phyloP scores from a whole-genome alignment of 2,113 vertebrate species.

The Elanus axillaris region DNA sequence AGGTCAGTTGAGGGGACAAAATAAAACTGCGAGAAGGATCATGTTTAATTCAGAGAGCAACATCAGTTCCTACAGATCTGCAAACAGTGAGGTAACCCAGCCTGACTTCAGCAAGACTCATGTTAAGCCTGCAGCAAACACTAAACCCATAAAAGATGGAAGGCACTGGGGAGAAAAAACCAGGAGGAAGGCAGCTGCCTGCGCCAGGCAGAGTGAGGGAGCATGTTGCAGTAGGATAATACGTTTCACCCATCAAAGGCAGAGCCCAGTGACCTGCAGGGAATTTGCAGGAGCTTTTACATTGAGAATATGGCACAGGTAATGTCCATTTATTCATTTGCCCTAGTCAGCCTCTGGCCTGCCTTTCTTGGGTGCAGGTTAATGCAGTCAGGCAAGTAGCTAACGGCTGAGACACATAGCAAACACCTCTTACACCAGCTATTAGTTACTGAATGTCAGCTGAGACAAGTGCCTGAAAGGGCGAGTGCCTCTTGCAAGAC shows the following conservation, averaged over 20 bases:
- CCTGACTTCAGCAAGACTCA: background rate
- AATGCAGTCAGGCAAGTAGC: background rate
- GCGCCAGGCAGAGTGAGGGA: background rate
- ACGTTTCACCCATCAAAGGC: background rate
- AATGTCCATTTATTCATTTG: background rate
- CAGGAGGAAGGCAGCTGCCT: background rate
- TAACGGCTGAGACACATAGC: background rate
- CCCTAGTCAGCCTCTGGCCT: background rate
- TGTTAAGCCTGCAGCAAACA: background rate
- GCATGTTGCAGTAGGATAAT: background rate
- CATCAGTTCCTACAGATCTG: background rate
- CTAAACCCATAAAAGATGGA: background rate
- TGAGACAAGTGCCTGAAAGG: background rate
- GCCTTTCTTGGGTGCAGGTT: background rate
- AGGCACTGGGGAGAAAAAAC: background rate
- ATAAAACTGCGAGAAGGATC: background rate
- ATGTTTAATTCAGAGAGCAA: background rate
- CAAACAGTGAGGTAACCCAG: background rate
- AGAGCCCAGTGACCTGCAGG: background rate
- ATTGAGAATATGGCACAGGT: background rate
- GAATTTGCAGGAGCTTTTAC: background rate
- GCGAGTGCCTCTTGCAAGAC: background rate
- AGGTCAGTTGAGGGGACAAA: background rate
- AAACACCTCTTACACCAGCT: background rate
- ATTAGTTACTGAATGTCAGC: background rate